Evolutionary conservation across 1,140 invertebrate species (phyloP).

Genomic region (Marisa cornuarietis): DNA sequence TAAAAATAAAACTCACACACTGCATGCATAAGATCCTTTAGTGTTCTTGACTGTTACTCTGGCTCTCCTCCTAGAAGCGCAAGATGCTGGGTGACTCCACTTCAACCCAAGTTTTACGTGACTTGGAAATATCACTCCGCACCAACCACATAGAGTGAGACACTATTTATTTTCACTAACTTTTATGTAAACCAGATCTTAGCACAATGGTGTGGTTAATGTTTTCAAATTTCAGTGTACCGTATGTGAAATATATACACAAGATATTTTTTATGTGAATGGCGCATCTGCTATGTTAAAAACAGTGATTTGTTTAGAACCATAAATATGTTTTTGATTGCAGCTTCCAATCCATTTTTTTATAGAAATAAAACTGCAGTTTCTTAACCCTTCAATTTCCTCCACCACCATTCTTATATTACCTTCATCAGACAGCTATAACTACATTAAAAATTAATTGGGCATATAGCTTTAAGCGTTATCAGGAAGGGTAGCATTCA

Average conservation of each 20-base stretch:
- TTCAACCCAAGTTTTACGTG: slow-evolving; percentile 96
- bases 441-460: background rate
- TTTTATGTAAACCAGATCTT: too few species aligned
- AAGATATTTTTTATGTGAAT: too few species aligned
- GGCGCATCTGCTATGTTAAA: too few species aligned
- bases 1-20: background rate
- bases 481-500: background rate
- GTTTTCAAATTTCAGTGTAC: too few species aligned
- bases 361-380: background rate
- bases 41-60: slow-evolving; percentile 1
- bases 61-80: slow-evolving; percentile 50
- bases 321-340: too few species aligned
- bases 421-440: background rate
- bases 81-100: slow-evolving; percentile 97
- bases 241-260: too few species aligned
- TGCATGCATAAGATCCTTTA: background rate
- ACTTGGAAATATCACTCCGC: slow-evolving; percentile 97
- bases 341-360: background rate
- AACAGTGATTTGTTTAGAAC: too few species aligned
- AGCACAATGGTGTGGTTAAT: too few species aligned
- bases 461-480: too few species aligned
- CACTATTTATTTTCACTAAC: background rate
- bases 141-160: slow-evolving; percentile 99
- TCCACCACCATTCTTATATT: background rate
- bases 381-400: background rate